Evolutionary conservation across 2,888 invertebrate genomes (phyloP), one percentile per base, ranked within the genome.

Genomic region (Odontocolon sp.): DNA sequence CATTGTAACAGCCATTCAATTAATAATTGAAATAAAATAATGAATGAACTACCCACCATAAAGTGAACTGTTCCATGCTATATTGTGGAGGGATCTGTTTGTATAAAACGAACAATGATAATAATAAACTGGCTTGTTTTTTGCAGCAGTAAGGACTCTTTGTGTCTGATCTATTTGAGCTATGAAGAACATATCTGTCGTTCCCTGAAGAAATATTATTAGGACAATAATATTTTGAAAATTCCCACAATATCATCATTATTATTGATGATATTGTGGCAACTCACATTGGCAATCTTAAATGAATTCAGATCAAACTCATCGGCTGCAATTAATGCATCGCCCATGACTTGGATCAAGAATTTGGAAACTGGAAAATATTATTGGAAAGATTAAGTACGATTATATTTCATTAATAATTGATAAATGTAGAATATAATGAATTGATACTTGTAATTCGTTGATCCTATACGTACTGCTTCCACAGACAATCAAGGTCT

Each of bases 401-500:
- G n/a, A n/a, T n/a, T n/a, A n/a, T n/a, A 4, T 33, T 4, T 4
- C 33, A 33, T 33, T 33, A 3, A 36, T 36, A 0, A 4, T 45
- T 2, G 5, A 3, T 16, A 45, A 45, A 9, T 45, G 16, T 5
- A 23, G 11, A 47, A 5, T n/a, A 23, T 11, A 4, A n/a, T 23
- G 2, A 1, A 11, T 1, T 47, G 21, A 16, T 8, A 18, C 14
- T 2, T 2, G 9, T 2, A 18, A 54, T 54, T n/a, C n/a, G 16
- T 47, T n/a, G 2, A 9, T 23, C 21, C n/a, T 21, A 33, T 38
- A 52, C 64, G 11, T 68, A 81, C 79, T 26, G 40, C 28, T 33
- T 18, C n/a, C n/a, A n/a, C 33, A 42, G 47, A 69, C 66, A 4
- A 68, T 52, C 6, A 79, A 3, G n/a, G 76, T 67, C 83, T 93